phyloP scores from a whole-genome alignment of 1,140 invertebrate genomes.

The Calosoma granatense region DNA sequence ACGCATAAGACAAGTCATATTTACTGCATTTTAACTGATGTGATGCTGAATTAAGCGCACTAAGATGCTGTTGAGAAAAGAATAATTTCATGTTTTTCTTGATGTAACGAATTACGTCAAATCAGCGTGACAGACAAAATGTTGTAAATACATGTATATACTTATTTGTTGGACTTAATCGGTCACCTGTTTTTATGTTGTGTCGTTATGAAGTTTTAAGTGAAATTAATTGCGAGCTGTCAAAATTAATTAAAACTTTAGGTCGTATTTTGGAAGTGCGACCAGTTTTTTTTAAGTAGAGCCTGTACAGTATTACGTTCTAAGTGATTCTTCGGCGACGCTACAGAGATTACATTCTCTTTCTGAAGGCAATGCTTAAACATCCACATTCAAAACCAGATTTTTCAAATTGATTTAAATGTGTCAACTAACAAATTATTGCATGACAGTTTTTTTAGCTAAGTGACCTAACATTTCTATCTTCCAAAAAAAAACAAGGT shows the following conservation, averaged over 20 bases:
- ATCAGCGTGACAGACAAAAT: no score
- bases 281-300: neutral
- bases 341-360: neutral
- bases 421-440: slow-evolving; percentile 8
- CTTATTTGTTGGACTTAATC: no score
- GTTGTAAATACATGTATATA: no score
- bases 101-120: no score
- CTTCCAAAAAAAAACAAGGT: no score
- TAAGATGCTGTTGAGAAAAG: no score
- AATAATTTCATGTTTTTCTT: no score
- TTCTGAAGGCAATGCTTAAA: neutral
- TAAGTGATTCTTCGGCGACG: neutral
- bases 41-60: no score
- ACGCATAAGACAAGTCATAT: no score
- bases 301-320: neutral
- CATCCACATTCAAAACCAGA: neutral
- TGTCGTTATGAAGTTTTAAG: neutral
- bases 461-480: no score
- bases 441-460: neutral
- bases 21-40: no score
- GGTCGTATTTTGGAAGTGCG: slow-evolving; percentile 1
- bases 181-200: no score
- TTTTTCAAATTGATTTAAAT: slow-evolving; percentile 7
- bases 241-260: slow-evolving; percentile 5
- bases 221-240: neutral